These are phyloP conservation scores for Cosmia trapezina DNA, from an alignment of 2,888 invertebrate species.

Conservation along the genomic window DNA sequence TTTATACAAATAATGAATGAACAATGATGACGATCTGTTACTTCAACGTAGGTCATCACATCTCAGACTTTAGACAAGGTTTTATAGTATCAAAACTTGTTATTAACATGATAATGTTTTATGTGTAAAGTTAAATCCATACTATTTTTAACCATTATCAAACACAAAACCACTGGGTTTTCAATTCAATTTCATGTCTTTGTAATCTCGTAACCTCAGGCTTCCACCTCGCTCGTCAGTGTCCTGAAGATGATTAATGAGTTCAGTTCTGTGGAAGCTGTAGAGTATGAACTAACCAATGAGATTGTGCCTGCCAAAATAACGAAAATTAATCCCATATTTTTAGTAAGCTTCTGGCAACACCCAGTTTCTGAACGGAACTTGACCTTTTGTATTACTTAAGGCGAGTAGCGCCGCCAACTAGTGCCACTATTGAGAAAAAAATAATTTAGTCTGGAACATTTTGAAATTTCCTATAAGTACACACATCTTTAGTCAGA, in stretches of 20 bases:
- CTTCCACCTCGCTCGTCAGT: conserved; percentile 47
- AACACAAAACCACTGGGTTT: neutral
- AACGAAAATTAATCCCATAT: conserved; percentile 32
- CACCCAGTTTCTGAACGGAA: neutral
- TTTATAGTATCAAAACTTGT: neutral
- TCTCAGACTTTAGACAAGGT: neutral
- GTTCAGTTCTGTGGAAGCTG: conserved; percentile 12
- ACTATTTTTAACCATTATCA: neutral
- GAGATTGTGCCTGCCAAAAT: conserved; percentile 14
- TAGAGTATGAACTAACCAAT: conserved; percentile 14
- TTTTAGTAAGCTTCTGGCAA: neutral
- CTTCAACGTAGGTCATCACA: neutral
- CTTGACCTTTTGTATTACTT: neutral
- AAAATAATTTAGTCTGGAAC: no score
- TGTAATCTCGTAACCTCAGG: conserved; percentile 53
- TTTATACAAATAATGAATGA: neutral
- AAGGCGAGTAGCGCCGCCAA: no score
- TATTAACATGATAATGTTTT: neutral
- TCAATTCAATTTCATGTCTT: conserved; percentile 11
- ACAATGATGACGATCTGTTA: neutral
- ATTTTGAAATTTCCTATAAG: no score
- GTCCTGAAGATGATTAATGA: conserved; percentile 57
- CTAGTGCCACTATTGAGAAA: no score
- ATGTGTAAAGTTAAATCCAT: neutral
- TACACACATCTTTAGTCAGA: no score